These are phyloP conservation scores for Falco naumanni DNA, from an alignment of 2,797 vertebrate species.

Conservation along the genomic window DNA sequence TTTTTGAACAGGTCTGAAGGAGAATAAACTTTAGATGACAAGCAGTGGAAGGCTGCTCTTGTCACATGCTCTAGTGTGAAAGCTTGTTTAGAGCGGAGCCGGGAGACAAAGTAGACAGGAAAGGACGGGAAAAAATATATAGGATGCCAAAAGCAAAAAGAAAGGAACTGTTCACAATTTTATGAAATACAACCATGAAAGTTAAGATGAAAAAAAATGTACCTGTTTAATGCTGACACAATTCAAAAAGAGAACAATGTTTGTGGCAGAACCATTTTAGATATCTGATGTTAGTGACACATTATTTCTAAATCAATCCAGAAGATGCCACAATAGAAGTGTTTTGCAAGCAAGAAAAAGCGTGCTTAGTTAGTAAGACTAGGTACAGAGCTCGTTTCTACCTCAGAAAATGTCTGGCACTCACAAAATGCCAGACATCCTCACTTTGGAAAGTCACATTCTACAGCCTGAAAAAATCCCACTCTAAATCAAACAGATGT, in stretches of 20 bases:
- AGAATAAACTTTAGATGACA: conserved; percentile 18
- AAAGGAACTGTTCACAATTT: not conserved
- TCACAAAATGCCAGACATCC: conserved; percentile 20
- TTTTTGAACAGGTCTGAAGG: conserved; percentile 35
- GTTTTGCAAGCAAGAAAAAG: not conserved
- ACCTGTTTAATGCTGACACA: not conserved
- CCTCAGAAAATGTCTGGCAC: conserved; percentile 19
- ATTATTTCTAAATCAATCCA: not conserved
- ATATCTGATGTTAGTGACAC: not conserved
- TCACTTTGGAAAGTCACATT: conserved; percentile 5
- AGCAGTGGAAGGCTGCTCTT: not conserved
- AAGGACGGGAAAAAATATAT: not conserved
- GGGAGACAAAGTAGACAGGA: not conserved
- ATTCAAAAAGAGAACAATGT: not conserved
- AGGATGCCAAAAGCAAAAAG: not conserved
- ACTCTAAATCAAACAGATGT: not conserved
- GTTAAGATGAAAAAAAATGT: not conserved
- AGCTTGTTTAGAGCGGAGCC: not conserved
- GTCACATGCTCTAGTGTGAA: not conserved
- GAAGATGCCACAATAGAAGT: not conserved
- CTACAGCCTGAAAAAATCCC: not conserved
- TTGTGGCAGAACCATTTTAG: not conserved
- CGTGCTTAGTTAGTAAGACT: not conserved
- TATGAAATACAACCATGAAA: not conserved
- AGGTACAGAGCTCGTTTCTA: not conserved